Conservation (phyloP, 2,113 vertebrate genomes). For the Anolis carolinensis region DNA sequence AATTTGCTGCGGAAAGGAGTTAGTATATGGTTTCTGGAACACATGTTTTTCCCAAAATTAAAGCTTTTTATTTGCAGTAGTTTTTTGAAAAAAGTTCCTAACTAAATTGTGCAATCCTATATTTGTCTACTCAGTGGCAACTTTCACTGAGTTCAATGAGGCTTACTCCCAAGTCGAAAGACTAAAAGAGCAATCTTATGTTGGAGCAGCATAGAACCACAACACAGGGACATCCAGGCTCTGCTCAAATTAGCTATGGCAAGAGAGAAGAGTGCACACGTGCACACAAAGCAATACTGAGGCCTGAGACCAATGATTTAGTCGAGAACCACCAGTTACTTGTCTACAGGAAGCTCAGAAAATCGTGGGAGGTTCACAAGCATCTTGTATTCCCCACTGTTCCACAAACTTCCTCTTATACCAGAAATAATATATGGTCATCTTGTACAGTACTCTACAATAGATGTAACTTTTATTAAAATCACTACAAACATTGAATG, state of each 20-base stretch:
- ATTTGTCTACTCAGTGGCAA: background rate
- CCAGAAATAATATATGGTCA: no score
- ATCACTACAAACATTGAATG: no score
- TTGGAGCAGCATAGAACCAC: background rate
- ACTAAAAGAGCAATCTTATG: background rate
- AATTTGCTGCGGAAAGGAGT: slow-evolving; percentile 35
- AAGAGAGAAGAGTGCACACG: background rate
- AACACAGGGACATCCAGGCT: background rate
- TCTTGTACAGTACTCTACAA: no score
- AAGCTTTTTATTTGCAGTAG: background rate
- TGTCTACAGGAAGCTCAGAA: no score
- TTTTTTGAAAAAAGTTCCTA: background rate
- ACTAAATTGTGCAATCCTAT: background rate
- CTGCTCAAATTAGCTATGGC: background rate
- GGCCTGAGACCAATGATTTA: background rate
- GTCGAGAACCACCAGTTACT: no score
- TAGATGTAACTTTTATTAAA: no score
- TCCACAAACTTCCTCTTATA: no score
- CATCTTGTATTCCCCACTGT: background rate
- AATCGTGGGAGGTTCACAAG: no score
- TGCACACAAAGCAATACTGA: no score
- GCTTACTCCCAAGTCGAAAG: background rate
- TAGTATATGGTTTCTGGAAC: slow-evolving; percentile 23
- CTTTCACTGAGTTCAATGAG: background rate
- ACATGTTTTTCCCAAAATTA: no score